Evolutionary conservation across 92 coral and sea anemone genomes (phyloP).

Genomic region (Parazoanthus darwini): DNA sequence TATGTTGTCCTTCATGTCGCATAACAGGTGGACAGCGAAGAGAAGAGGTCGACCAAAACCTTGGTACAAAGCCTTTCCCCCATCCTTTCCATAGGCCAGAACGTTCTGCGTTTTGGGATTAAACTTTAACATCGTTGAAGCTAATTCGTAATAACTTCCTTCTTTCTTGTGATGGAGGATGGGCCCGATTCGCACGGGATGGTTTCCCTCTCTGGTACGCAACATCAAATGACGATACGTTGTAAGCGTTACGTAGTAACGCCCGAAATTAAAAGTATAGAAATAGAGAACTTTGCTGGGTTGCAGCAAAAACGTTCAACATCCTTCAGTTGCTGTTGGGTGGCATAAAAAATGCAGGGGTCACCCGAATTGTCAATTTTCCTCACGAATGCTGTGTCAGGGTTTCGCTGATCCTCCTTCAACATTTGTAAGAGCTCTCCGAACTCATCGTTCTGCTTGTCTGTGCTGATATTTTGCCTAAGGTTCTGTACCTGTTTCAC

Average conservation of each 20-base stretch:
- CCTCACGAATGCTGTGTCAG: slow-evolving; percentile 32
- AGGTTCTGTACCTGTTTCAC: slow-evolving; percentile 36
- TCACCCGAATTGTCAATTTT: slow-evolving; percentile 48
- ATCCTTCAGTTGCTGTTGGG: slow-evolving; percentile 54
- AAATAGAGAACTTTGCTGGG: slow-evolving; percentile 50
- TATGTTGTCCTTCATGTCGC: no score
- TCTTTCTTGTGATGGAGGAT: slow-evolving; percentile 43
- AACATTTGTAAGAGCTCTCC: slow-evolving; percentile 44
- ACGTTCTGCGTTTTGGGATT: slow-evolving; percentile 37
- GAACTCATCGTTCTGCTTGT: slow-evolving; percentile 33
- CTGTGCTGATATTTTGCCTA: slow-evolving; percentile 14
- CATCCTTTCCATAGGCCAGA: slow-evolving; percentile 30
- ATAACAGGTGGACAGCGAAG: no score
- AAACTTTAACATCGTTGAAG: slow-evolving; percentile 37
- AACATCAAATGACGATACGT: slow-evolving; percentile 58
- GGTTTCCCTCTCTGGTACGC: slow-evolving; percentile 35
- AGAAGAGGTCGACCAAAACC: slow-evolving; percentile 45
- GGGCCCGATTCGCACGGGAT: slow-evolving; percentile 54
- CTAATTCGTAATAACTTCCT: no score
- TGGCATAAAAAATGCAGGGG: slow-evolving; percentile 59
- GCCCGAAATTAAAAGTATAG: slow-evolving; percentile 56
- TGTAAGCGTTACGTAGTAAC: slow-evolving; percentile 14
- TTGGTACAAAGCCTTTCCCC: neutral
- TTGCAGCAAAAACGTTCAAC: slow-evolving; percentile 56
- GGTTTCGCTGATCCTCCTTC: slow-evolving; percentile 36